phyloP scores from a whole-genome alignment of 2,797 vertebrate genomes.

The Decapterus maruadsi region DNA sequence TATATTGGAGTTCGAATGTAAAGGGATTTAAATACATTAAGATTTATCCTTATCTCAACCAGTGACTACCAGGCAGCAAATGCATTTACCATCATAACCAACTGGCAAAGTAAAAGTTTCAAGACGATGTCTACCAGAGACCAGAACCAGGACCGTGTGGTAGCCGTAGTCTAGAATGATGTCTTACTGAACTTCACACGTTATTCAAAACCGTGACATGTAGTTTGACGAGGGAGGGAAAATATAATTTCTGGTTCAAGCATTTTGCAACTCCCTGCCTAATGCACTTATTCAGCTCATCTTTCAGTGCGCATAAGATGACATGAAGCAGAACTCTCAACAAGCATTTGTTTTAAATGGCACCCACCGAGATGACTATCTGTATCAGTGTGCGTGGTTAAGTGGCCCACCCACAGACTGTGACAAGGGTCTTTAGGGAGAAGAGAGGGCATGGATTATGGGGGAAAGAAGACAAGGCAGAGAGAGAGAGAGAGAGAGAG shows the following conservation, averaged over 20 bases:
- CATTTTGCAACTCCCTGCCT: not conserved
- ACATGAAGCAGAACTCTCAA: slow-evolving; percentile 15
- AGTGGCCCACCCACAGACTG: slow-evolving; percentile 33
- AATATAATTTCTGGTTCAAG: not conserved
- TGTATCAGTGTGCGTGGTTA: slow-evolving; percentile 35
- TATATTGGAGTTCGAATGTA: slow-evolving; percentile 46
- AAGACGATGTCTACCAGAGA: not conserved
- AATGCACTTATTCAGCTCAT: not conserved
- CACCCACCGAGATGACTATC: slow-evolving; percentile 21
- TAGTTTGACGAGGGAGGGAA: too few species aligned
- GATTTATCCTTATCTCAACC: slow-evolving; percentile 43
- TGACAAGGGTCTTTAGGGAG: slow-evolving; percentile 48
- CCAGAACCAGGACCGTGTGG: too few species aligned
- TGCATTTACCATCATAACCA: slow-evolving; percentile 17
- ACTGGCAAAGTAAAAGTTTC: slow-evolving; percentile 9
- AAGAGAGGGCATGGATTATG: slow-evolving; percentile 38
- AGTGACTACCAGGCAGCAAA: slow-evolving; percentile 22
- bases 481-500: slow-evolving; percentile 39
- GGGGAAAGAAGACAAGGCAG: slow-evolving; percentile 7
- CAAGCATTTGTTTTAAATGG: slow-evolving; percentile 44
- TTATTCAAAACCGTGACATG: not conserved
- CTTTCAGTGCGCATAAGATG: not conserved
- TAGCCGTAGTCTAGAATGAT: not conserved
- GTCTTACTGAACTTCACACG: not conserved
- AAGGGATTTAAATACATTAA: slow-evolving; percentile 62